Percentiles rank a stretch among this genome's conserved stretches.
phyloP scores from a whole-genome alignment of 1,140 invertebrate genomes.

The Leptinotarsa lineolata region DNA sequence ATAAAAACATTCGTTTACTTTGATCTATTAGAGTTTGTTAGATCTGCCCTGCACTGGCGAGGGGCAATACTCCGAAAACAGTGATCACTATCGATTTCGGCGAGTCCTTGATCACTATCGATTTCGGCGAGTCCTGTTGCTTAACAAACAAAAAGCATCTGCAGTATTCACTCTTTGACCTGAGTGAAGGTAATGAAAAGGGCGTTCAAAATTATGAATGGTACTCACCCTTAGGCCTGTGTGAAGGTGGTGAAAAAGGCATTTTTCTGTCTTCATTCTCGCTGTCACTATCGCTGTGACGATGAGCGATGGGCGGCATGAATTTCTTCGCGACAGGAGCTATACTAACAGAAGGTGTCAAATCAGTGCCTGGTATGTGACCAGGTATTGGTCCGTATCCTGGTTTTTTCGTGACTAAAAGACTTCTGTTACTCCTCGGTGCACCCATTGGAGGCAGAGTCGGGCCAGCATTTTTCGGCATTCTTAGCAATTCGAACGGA shows the following conservation, averaged over 20 bases:
- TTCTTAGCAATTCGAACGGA: conserved; percentile 55
- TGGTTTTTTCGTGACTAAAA: conserved; percentile 29
- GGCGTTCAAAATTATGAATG: conserved; percentile 1
- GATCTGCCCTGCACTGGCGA: too few relatives aligned
- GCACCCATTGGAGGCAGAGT: conserved; percentile 42
- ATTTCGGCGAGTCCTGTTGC: too few relatives aligned
- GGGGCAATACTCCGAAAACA: too few relatives aligned
- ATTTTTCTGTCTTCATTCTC: conserved; percentile 42
- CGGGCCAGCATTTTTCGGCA: conserved; percentile 46
- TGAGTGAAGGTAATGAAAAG: too few relatives aligned
- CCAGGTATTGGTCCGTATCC: background rate
- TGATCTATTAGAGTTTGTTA: too few relatives aligned
- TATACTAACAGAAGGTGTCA: conserved; percentile 61
- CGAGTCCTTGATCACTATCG: too few relatives aligned
- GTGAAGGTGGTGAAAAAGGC: conserved; percentile 28
- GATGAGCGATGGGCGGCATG: conserved; percentile 28
- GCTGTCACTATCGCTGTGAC: conserved; percentile 48
- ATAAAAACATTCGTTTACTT: too few relatives aligned
- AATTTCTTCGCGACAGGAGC: conserved; percentile 57
- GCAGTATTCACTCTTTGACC: too few relatives aligned
- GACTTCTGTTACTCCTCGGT: conserved; percentile 34
- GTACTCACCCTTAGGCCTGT: conserved; percentile 36
- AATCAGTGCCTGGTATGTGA: conserved; percentile 46
- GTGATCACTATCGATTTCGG: too few relatives aligned
- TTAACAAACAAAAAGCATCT: too few relatives aligned